Percentiles rank a stretch among this genome's conserved stretches.
phyloP scores from a whole-genome alignment of 2,113 vertebrate genomes.

The Kobus ellipsiprymnus region DNA sequence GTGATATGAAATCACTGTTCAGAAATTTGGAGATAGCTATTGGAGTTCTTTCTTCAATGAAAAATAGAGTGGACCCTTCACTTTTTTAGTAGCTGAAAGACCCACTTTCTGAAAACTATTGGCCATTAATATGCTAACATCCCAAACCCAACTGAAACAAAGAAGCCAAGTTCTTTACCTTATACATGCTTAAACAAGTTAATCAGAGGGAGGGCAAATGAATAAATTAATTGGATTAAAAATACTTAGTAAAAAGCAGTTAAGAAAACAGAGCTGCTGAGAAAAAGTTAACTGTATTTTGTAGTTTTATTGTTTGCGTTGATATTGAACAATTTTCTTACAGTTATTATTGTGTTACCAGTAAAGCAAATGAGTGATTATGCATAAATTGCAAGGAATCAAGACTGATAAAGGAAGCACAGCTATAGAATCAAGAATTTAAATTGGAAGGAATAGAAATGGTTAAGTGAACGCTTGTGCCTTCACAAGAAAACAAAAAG shows the following conservation, averaged over 20 bases:
- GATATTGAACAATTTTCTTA: background rate
- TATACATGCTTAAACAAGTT: background rate
- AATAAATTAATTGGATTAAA: background rate
- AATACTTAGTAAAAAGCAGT: background rate
- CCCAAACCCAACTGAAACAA: background rate
- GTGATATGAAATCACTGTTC: background rate
- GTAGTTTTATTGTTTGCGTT: background rate
- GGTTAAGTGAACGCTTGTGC: background rate
- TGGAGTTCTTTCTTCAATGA: background rate
- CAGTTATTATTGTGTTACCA: background rate
- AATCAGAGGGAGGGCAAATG: background rate
- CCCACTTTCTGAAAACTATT: background rate
- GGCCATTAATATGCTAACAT: background rate
- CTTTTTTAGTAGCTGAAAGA: background rate
- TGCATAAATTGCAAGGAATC: background rate
- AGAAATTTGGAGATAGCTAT: background rate
- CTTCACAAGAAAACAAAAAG: background rate
- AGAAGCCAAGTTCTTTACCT: background rate
- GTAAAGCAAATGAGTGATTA: background rate
- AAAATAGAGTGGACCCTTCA: background rate
- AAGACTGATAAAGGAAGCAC: background rate
- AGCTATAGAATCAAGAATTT: background rate
- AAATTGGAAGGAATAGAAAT: background rate
- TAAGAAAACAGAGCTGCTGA: background rate
- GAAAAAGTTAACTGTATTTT: conserved; percentile 8